These are phyloP conservation scores for Operophtera brumata DNA, from an alignment of 2,888 invertebrate species.

Conservation along the genomic window DNA sequence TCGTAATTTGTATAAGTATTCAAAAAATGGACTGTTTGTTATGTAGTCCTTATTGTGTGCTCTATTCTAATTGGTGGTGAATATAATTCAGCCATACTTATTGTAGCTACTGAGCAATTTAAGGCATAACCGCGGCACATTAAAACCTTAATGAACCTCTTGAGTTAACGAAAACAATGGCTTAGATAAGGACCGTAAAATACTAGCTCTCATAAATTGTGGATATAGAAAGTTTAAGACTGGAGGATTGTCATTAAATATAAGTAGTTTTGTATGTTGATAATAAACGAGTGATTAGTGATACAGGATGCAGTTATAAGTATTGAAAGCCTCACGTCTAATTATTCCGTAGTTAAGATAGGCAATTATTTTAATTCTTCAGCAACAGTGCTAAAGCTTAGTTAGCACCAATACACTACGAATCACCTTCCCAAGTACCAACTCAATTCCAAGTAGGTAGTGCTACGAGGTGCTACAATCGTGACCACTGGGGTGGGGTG, in stretches of 20 bases:
- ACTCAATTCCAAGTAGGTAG: slow-evolving; percentile 1
- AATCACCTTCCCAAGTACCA: slow-evolving; percentile 1
- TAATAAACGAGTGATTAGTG: no score
- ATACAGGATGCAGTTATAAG: no score
- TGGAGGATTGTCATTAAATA: not conserved
- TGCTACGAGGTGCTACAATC: slow-evolving; percentile 2
- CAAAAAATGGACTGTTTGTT: no score
- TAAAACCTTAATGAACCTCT: slow-evolving; percentile 24
- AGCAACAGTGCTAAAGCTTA: no score
- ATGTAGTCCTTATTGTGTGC: no score
- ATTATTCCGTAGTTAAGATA: no score
- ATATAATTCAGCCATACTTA: no score
- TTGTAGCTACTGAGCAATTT: slow-evolving; percentile 1
- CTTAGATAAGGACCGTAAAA: slow-evolving; percentile 22
- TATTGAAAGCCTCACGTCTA: no score
- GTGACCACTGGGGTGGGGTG: not conserved
- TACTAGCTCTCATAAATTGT: slow-evolving; percentile 17
- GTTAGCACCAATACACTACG: not conserved
- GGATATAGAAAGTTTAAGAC: not conserved
- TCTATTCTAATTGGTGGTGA: no score
- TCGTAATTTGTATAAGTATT: no score
- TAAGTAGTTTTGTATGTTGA: no score
- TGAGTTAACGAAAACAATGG: slow-evolving; percentile 24
- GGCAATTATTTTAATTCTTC: no score
- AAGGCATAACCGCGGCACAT: slow-evolving; percentile 20